Base-by-base conservation (phyloP, 2,888 invertebrate species). In the Rhodophaea formosa region DNA sequence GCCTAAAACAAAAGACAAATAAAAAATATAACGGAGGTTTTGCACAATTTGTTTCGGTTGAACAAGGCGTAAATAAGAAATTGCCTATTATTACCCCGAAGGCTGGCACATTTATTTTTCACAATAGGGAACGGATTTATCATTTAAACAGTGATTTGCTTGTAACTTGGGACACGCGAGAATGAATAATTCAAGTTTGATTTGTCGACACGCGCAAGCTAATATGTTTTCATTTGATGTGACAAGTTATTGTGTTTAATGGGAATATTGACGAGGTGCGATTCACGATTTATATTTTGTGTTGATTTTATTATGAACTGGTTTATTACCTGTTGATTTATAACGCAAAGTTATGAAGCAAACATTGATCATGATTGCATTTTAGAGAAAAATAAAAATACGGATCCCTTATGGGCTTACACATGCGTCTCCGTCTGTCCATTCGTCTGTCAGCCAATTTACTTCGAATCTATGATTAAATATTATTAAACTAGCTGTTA, bases 41-140 rank as follows among this genome's bases (percentile, higher is more conserved):
- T 10, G 44, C 30, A 23, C 30, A 30, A 54, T 54, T 54, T 54
- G 32, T 54, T 45, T 29, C 44, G 8, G 53, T 10, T 15, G 42
- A 53, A 53, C 17, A 12, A 23, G 53, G 23, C 53, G 53, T 54
- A 44, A 54, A 54, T 54, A 54, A 54, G 53, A 44, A 54, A 54
- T 54, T 44, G 53, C 44, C 30, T 54, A 44, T 44, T 54, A 54
- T 54, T 54, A 44, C 16, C 30, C 44, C 16, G 43, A 54, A 54
- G 30, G 44, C 15, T 54, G 32, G 6, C 10, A 30, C 44, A 44
- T 44, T 53, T 54, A 45, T 45, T 54, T 54, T 54, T 54, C 32
- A 54, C 29, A 44, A 42, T 29, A n/a, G 15, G 30, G 7, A n/a
- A 44, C 15, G 16, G 44, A 54, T 54, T 54, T 30, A 44, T 44